A percentile compares a stretch with the other conserved stretches of the same genome.
Evolutionary conservation across 2,113 vertebrate genomes (phyloP).

Genomic region (Bostrychus sinensis): DNA sequence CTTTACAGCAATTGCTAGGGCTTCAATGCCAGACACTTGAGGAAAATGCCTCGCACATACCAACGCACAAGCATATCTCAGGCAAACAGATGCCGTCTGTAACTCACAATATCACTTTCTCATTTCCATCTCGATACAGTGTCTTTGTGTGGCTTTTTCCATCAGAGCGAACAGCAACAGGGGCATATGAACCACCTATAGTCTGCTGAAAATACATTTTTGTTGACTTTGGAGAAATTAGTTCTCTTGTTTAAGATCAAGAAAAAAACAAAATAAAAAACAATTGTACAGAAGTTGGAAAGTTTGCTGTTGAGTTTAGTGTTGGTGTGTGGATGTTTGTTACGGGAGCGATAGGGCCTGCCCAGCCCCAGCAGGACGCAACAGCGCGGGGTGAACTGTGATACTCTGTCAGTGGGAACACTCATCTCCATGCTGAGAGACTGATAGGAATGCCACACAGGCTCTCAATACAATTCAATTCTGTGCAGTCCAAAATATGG

Average conservation of each 20-base stretch:
- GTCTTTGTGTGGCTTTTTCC: conserved; percentile 51
- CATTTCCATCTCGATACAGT: conserved; percentile 70
- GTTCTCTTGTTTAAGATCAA: conserved; percentile 24
- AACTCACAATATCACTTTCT: conserved; percentile 69
- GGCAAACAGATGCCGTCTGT: conserved; percentile 73
- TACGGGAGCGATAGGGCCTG: conserved; percentile 13
- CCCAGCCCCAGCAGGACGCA: conserved; percentile 47
- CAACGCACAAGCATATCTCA: conserved; percentile 72
- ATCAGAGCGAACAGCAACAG: conserved; percentile 42
- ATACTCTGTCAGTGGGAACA: conserved; percentile 64
- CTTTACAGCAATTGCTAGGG: conserved; percentile 72
- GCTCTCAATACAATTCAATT: conserved; percentile 58
- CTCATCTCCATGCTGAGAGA: conserved; percentile 64
- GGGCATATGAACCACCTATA: conserved; percentile 18
- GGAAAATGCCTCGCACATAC: conserved; percentile 68
- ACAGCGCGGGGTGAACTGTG: conserved; percentile 68
- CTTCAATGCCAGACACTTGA: conserved; percentile 71
- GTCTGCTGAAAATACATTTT: conserved; percentile 5
- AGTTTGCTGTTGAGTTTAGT: conserved; percentile 17
- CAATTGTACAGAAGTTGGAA: conserved; percentile 1
- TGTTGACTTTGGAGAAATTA: conserved; percentile 18
- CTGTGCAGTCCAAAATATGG: conserved; percentile 27
- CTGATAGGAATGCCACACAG: conserved; percentile 75
- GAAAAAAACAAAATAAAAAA: conserved; percentile 28
- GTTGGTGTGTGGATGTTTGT: conserved; percentile 16